Percentiles rank a stretch among this genome's conserved stretches.
Conservation (phyloP, 2,888 invertebrate genomes). For the Hesperia comma region DNA sequence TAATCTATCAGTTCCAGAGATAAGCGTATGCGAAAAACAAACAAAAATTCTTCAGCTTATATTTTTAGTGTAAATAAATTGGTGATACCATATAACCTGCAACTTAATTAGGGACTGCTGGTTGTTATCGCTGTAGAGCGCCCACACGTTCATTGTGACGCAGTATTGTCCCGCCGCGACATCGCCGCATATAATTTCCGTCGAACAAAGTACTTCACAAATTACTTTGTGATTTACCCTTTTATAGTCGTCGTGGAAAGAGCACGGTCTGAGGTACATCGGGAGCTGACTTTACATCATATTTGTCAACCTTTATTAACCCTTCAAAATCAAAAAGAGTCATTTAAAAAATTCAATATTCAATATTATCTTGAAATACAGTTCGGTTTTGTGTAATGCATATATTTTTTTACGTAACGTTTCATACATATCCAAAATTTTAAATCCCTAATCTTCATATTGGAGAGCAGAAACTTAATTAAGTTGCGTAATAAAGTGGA, state of each 20-base stretch:
- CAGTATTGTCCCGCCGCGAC: slow-evolving; percentile 7
- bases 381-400: too few relatives aligned
- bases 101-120: slow-evolving; percentile 12
- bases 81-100: not conserved
- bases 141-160: slow-evolving; percentile 11
- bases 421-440: too few relatives aligned
- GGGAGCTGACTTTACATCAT: not conserved
- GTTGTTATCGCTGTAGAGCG: slow-evolving; percentile 21
- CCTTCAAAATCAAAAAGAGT: too few relatives aligned
- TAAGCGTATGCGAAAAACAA: too few relatives aligned
- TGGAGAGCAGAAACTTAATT: too few relatives aligned
- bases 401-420: too few relatives aligned
- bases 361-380: too few relatives aligned
- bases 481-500: too few relatives aligned
- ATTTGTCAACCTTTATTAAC: not conserved
- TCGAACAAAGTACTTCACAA: slow-evolving; percentile 37
- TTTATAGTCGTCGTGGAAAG: slow-evolving; percentile 9
- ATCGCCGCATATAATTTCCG: slow-evolving; percentile 27
- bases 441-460: too few relatives aligned
- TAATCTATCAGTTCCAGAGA: too few relatives aligned
- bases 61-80: not conserved
- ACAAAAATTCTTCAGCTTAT: not conserved
- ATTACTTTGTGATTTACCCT: slow-evolving; percentile 49
- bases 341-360: too few relatives aligned
- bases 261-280: slow-evolving; percentile 14